phyloP scores from a whole-genome alignment of 1,140 invertebrate genomes.

The Polypedilum vanderplanki region DNA sequence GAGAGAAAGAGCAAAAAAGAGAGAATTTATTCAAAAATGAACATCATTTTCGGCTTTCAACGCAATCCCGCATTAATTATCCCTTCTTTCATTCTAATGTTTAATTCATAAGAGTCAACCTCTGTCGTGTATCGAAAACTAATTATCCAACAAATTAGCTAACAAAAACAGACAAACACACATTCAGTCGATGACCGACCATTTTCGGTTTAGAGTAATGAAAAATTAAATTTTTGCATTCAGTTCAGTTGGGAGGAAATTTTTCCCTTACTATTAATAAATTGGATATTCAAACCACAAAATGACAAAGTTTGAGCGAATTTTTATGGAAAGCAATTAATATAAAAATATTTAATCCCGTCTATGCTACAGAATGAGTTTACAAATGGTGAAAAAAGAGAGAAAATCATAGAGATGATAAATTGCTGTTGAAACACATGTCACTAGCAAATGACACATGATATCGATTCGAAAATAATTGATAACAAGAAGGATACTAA shows the following conservation, averaged over 20 bases:
- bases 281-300: neutral
- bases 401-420: neutral
- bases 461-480: constrained; percentile 25
- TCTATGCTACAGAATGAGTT: neutral
- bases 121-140: constrained; percentile 1
- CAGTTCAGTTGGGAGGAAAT: neutral
- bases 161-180: neutral
- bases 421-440: constrained; percentile 23
- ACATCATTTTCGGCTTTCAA: neutral
- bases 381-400: neutral
- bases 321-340: neutral
- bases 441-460: constrained; percentile 21
- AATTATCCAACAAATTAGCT: constrained; percentile 1
- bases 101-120: neutral
- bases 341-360: neutral
- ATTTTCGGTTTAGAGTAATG: no score
- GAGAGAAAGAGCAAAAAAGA: neutral
- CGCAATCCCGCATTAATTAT: neutral
- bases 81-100: neutral
- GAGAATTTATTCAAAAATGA: neutral
- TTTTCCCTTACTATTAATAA: neutral
- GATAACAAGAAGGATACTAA: neutral
- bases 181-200: no score
- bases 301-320: neutral
- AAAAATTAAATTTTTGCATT: neutral